Evolutionary conservation across 2,113 vertebrate species (phyloP), one percentile per base, ranked within the genome.

Genomic region (Cebus imitator): DNA sequence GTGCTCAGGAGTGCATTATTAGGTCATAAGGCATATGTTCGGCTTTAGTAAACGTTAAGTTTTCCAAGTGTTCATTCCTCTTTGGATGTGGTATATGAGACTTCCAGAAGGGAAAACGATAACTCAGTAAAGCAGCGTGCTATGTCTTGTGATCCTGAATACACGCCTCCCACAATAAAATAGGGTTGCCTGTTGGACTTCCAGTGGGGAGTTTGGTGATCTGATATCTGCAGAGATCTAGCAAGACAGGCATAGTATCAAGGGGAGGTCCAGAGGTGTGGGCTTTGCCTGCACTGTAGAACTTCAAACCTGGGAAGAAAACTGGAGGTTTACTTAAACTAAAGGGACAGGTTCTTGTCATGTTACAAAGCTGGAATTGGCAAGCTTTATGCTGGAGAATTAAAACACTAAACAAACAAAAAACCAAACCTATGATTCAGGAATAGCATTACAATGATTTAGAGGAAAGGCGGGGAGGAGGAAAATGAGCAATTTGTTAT

Each of bases 391-490:
- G 48, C 40, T 20, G 2, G 12, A 66, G 66, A 52, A 88, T 96
- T 84, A 89, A 78, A 84, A 90, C 18, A 30, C 21, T n/a, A 86
- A 73, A 66, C 35, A 87, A 58, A 76, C 52, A 75, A 58, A 72
- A 64, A 37, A 6, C 20, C 66, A 76, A 94, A 57, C 55, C 90
- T 88, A 1, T 92, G 97, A 92, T 85, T 95, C 70, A 89, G 85
- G 89, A 91, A 32, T 43, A 32, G 84, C 2, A 0, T 40, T 12
- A 43, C 82, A 96, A 92, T 97, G 97, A 97, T 61, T 98, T 97
- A 98, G 93, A 98, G 98, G 97, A 94, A 97, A 93, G 92, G 97
- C 88, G 57, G 45, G 91, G 94, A 64, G 94, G 73, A 87, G 95
- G 97, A 95, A 98, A 93, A 92, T 43, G 68, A 97, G 87, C 83